These are phyloP conservation scores for Protobothrops flavoviridis DNA, from an alignment of 2,113 vertebrate genomes.

Conservation along the genomic window DNA sequence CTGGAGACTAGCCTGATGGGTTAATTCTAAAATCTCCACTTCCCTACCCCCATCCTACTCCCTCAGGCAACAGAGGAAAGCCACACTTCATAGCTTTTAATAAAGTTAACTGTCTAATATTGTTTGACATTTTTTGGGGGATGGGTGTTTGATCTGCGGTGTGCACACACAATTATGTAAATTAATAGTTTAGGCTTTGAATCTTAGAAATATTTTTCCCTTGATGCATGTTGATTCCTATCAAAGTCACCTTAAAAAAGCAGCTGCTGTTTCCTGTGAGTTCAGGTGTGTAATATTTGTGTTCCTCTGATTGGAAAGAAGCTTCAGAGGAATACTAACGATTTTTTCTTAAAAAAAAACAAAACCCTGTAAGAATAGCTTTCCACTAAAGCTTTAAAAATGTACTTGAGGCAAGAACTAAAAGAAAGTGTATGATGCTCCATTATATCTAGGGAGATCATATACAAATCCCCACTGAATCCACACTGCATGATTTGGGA, in stretches of 20 bases:
- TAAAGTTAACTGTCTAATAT: not conserved
- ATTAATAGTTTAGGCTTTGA: not conserved
- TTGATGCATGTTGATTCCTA: slow-evolving; percentile 27
- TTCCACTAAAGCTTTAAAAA: not conserved
- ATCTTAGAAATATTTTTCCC: slow-evolving; percentile 19
- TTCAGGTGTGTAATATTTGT: slow-evolving; percentile 23
- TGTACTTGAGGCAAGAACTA: not conserved
- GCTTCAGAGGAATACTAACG: not conserved
- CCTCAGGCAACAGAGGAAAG: not conserved
- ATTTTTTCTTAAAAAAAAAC: not conserved
- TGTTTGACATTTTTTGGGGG: not conserved
- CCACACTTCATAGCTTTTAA: not conserved
- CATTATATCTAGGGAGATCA: not conserved
- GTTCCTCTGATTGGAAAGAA: not conserved
- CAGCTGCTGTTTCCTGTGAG: slow-evolving; percentile 17
- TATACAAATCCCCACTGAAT: not conserved
- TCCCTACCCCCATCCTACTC: not conserved
- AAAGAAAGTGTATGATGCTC: not conserved
- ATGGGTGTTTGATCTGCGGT: not conserved
- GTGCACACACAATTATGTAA: slow-evolving; percentile 23
- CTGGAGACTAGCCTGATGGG: not conserved
- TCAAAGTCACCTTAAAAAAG: slow-evolving; percentile 40
- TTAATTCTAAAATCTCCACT: not conserved
- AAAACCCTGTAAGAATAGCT: not conserved
- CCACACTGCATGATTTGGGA: not conserved